Evolutionary conservation across 1,140 invertebrate genomes (phyloP).

Genomic region (Meteorus sp.): DNA sequence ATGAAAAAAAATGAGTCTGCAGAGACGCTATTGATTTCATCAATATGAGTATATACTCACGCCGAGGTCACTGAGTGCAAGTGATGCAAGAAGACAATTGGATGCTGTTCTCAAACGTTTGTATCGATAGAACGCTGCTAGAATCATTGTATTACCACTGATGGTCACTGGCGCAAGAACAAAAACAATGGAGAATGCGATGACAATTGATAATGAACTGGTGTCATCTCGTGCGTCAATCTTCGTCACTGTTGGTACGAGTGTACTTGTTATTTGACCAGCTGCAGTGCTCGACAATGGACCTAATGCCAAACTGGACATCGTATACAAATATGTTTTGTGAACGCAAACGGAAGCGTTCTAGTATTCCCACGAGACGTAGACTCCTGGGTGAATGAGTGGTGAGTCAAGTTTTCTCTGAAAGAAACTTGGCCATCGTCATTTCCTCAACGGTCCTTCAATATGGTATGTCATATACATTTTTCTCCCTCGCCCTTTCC

Average conservation of each 20-base stretch:
- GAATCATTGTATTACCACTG: slow-evolving; percentile 62
- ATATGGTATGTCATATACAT: background rate
- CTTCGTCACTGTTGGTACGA: slow-evolving; percentile 44
- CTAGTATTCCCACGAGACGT: slow-evolving; percentile 1
- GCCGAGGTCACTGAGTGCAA: slow-evolving; percentile 74
- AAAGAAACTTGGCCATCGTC: slow-evolving; percentile 21
- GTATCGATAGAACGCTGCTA: slow-evolving; percentile 64
- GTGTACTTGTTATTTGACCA: slow-evolving; percentile 44
- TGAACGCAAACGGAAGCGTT: background rate
- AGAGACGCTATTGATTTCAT: slow-evolving; percentile 8
- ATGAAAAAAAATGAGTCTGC: too few species aligned
- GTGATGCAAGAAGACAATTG: slow-evolving; percentile 73
- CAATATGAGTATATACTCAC: slow-evolving; percentile 48
- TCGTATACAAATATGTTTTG: slow-evolving; percentile 31
- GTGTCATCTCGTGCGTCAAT: slow-evolving; percentile 43
- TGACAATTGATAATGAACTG: slow-evolving; percentile 52
- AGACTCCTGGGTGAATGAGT: too few species aligned
- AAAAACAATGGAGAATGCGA: slow-evolving; percentile 61
- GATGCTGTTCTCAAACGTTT: slow-evolving; percentile 67
- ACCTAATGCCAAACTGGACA: slow-evolving; percentile 44
- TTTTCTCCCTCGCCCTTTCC: background rate
- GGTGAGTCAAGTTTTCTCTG: slow-evolving; percentile 31
- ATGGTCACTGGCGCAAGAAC: slow-evolving; percentile 63
- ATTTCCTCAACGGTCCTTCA: background rate
- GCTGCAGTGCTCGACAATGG: slow-evolving; percentile 32